Evolutionary conservation across 2,888 invertebrate species (phyloP), one percentile per base, ranked within the genome.

Genomic region (Erebia palarica): DNA sequence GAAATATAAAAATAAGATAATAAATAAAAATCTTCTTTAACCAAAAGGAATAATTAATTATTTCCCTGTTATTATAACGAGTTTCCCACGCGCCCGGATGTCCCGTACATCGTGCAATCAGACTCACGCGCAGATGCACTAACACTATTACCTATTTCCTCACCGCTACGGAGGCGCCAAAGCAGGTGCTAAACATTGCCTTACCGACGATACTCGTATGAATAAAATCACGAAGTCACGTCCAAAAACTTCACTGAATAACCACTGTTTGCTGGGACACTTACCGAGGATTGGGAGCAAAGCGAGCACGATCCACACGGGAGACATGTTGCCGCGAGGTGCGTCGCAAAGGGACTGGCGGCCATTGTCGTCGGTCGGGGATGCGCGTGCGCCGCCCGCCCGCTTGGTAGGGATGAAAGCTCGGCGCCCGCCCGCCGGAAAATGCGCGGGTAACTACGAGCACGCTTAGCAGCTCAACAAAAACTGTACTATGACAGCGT

Each of bases 211-310:
- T 18, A 58, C 21, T 58, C 42, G 18, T 27, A 44, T 16, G 11
- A 59, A 4, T 14, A 42, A 61, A 68, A 27, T 18, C 75, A 59
- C 67, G 63, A 47, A 21, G 51, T 75, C 85, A 84, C 84, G 82
- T 82, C 83, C 81, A 79, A 74, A 53, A 68, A 65, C 65, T 58
- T 71, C 75, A 73, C 74, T 72, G 65, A 73, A 80, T 58, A 57
- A 58, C 16, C 66, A 66, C 59, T 67, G 66, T 63, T 61, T 44
- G 61, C 16, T 36, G 61, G 64, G 27, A 42, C 65, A 92, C 92
- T 92, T 92, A 93, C 92, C 92, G 87, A 93, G 84, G 74, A 91
- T 82, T 84, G 92, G 92, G 90, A 93, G 91, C 85, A 92, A 86
- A 79, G 88, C 84, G 75, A 93, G 85, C 81, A 91, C 86, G 82